Base-by-base conservation (phyloP, 2,797 vertebrate species). In the Tympanoctomys barrerae region DNA sequence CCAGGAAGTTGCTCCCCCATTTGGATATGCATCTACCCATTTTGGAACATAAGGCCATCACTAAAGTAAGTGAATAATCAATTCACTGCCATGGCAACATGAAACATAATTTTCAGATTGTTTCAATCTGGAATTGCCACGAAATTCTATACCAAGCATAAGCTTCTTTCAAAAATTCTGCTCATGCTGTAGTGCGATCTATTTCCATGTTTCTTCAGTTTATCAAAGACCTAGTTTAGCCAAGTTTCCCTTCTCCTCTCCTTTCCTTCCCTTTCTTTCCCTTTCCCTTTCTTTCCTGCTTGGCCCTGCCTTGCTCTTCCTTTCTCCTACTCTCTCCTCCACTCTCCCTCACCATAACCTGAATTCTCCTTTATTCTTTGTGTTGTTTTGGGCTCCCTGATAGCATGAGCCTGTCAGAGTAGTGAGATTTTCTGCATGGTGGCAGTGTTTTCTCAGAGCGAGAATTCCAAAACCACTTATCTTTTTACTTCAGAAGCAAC, bases 91-190 rank as follows among this genome's bases (percentile, higher is more conserved):
- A 78, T 73, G 61, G 39, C 62, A 52, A n/a, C n/a, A 62, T 5
- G 4, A 79, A 89, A 7, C 18, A 33, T 79, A 79, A 62, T 92
- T 95, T 73, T 57, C 73, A 82, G 46, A 92, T 22, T 52, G 18
- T 16, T 89, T 84, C 78, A 81, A 26, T 68, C 16, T 91, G 66
- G 52, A 94, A 81, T 79, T 87, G 10, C 7, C 57, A 82, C 93
- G 78, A 93, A 93, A 89, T 89, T 66, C 26, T 68, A 79, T 1
- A 78, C 22, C 10, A 5, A 68, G 49, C 26, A 83, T 49, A 31
- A 79, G 57, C 82, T 73, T 85, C 13, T 86, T 54, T 88, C 54
- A 70, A 70, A 57, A 75, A 82, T 92, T 62, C 28, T 86, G 13
- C 21, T 46, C 5, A 8, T 78, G 4, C 12, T 62, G 36, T 39